Conservation (phyloP, 2,797 vertebrate species). For the Danio choprae region DNA sequence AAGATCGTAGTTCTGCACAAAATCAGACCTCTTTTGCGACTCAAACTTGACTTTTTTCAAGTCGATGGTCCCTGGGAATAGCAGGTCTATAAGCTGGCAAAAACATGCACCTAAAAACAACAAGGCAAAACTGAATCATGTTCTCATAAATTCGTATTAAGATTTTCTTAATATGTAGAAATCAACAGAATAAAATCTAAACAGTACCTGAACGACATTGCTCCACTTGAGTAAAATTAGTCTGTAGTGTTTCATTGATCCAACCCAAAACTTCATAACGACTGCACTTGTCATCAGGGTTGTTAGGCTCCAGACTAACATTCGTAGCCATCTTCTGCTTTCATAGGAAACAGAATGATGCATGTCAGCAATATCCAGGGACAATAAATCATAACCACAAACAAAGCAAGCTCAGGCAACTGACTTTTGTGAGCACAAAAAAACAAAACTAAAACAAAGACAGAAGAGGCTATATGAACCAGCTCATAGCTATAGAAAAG, state of each 20-base stretch:
- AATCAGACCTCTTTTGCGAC: constrained; percentile 68
- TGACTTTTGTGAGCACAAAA: too few relatives aligned
- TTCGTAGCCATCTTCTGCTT: constrained; percentile 69
- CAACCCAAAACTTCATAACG: constrained; percentile 69
- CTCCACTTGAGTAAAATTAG: constrained; percentile 70
- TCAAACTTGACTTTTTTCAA: constrained; percentile 76
- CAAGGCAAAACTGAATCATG: not conserved
- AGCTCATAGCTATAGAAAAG: too few relatives aligned
- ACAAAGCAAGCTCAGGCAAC: too few relatives aligned
- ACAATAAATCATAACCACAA: not conserved
- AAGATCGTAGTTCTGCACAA: constrained; percentile 76
- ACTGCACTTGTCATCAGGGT: constrained; percentile 62
- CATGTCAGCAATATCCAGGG: not conserved
- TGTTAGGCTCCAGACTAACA: constrained; percentile 50
- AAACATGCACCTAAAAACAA: constrained; percentile 71
- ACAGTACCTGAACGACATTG: constrained; percentile 76
- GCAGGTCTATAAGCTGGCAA: constrained; percentile 79
- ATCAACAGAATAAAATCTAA: not conserved
- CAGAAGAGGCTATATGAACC: too few relatives aligned
- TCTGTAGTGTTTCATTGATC: constrained; percentile 75
- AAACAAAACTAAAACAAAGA: too few relatives aligned
- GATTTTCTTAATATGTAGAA: not conserved
- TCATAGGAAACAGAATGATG: constrained; percentile 41
- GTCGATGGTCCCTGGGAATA: constrained; percentile 75
- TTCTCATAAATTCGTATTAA: not conserved